Percentiles rank a stretch among this genome's conserved stretches.
phyloP scores from a whole-genome alignment of 1,140 invertebrate genomes.

The Apis cerana region DNA sequence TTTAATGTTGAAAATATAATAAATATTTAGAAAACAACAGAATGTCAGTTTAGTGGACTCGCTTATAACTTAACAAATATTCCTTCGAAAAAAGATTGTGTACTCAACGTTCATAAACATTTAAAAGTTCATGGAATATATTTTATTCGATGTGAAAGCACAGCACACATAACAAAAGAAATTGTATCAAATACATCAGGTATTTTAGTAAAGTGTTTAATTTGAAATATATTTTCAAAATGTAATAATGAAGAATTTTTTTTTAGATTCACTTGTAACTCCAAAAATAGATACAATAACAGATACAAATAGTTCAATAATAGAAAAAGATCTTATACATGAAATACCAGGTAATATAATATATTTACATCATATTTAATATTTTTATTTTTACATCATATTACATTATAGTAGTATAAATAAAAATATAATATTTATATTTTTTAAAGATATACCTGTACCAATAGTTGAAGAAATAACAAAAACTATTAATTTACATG shows the following conservation, averaged over 20 bases:
- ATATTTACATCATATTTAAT: neutral
- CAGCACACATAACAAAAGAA: neutral
- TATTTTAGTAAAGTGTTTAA: neutral
- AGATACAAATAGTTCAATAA: neutral
- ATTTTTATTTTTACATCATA: neutral
- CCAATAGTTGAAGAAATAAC: constrained; percentile 73
- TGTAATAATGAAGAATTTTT: neutral
- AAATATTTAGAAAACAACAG: constrained; percentile 34
- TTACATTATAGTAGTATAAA: neutral
- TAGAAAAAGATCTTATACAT: constrained; percentile 10
- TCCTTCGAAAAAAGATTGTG: neutral
- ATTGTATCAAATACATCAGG: neutral
- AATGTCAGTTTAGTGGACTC: constrained; percentile 45
- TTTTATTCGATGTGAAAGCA: constrained; percentile 52
- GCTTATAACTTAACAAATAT: neutral
- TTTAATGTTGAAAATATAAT: neutral
- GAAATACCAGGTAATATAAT: constrained; percentile 55
- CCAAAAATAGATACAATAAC: neutral
- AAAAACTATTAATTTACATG: constrained; percentile 64
- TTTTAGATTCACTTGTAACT: neutral
- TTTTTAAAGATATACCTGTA: constrained; percentile 33
- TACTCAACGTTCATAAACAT: constrained; percentile 5
- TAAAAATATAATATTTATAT: neutral
- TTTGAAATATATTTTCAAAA: neutral
- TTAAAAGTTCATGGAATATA: constrained; percentile 25